Evolutionary conservation across 2,113 vertebrate species (phyloP).

Genomic region (Rhabdornis inornatus): DNA sequence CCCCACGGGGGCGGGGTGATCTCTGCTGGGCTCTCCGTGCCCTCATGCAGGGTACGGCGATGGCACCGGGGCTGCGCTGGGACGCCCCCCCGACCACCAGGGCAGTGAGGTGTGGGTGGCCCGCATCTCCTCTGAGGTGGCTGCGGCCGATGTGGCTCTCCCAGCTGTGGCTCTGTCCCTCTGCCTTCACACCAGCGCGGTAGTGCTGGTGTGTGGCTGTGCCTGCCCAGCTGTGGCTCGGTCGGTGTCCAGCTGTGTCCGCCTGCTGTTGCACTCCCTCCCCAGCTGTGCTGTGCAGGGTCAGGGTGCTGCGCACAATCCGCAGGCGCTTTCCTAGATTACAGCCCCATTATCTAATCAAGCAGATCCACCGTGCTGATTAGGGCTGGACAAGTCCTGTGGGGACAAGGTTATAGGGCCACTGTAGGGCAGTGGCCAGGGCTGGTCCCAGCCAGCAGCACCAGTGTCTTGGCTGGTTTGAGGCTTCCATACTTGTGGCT

Average conservation of each 20-base stretch:
- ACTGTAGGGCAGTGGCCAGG: rapidly evolving
- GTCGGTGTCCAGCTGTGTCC: background rate
- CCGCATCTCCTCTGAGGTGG: rapidly evolving
- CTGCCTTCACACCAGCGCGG: rapidly evolving
- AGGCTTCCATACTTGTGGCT: rapidly evolving
- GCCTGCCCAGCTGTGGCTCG: background rate
- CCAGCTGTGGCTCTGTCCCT: background rate
- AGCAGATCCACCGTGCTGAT: background rate
- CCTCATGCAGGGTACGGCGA: rapidly evolving
- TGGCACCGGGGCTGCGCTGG: background rate
- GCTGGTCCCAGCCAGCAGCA: background rate
- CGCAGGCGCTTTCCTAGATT: conserved; percentile 40
- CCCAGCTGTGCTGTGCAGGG: conserved; percentile 23
- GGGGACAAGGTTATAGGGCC: conserved; percentile 56
- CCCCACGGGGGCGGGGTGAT: rapidly evolving
- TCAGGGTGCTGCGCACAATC: background rate
- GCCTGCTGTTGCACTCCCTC: background rate
- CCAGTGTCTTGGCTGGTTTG: background rate
- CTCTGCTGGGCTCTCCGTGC: background rate
- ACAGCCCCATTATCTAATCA: conserved; percentile 58
- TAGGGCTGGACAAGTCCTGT: background rate
- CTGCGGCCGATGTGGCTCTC: background rate
- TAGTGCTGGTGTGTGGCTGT: rapidly evolving
- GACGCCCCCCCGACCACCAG: rapidly evolving
- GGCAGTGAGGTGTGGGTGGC: rapidly evolving